Evolutionary conservation across 2,113 vertebrate species (phyloP).

Genomic region (Pelodiscus sinensis): DNA sequence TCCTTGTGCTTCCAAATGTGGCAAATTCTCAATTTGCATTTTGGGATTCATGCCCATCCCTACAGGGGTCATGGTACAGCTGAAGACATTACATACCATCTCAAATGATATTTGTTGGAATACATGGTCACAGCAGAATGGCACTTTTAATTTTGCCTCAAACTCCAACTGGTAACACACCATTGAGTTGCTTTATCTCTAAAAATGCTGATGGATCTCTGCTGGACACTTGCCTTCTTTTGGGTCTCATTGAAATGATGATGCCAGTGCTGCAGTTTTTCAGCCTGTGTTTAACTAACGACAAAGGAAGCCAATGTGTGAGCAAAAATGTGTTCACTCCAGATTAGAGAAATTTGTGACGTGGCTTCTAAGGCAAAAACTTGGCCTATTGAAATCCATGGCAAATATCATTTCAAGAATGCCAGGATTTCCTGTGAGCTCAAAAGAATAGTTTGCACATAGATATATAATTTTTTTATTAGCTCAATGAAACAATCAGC

Average conservation of each 20-base stretch:
- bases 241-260: neutral
- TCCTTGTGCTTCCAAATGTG: neutral
- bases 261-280: neutral
- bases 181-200: neutral
- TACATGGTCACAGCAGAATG: neutral
- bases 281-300: neutral
- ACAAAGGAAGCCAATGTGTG: neutral
- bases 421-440: neutral
- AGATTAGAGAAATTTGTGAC: neutral
- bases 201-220: neutral
- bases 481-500: neutral
- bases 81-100: neutral
- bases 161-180: neutral
- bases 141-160: neutral
- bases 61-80: neutral
- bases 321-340: neutral
- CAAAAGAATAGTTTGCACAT: neutral
- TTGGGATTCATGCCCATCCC: neutral
- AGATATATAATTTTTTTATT: neutral
- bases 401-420: neutral
- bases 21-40: neutral
- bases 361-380: neutral
- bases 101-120: neutral
- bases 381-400: neutral
- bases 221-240: neutral